phyloP scores from a whole-genome alignment of 2,797 vertebrate species.

The Rhadinocentrus ornatus region DNA sequence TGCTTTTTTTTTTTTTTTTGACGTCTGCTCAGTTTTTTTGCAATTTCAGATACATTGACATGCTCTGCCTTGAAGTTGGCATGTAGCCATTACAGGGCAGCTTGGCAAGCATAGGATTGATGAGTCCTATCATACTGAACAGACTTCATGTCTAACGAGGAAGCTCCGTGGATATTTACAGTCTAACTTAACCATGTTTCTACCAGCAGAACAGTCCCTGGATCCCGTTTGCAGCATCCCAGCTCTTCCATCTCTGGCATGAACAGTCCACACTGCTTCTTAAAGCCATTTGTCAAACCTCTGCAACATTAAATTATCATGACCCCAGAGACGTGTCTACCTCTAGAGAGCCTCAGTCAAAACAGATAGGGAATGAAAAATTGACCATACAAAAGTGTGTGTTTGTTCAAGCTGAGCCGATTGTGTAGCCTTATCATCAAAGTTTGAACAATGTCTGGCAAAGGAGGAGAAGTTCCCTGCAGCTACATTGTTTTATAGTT shows the following conservation, averaged over 20 bases:
- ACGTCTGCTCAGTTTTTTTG: conserved; percentile 22
- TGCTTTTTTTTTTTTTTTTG: conserved; percentile 27
- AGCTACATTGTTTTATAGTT: conserved; percentile 31
- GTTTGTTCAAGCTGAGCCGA: conserved; percentile 49
- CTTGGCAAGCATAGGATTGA: conserved; percentile 59
- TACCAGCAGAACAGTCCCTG: conserved; percentile 58
- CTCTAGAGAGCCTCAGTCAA: conserved; percentile 48
- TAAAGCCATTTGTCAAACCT: conserved; percentile 76
- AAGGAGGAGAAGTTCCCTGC: conserved; percentile 29
- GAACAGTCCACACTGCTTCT: conserved; percentile 54
- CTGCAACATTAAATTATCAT: conserved; percentile 75
- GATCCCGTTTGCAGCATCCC: conserved; percentile 51
- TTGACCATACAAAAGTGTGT: conserved; percentile 49
- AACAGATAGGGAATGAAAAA: conserved; percentile 69
- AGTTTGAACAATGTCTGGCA: conserved; percentile 40
- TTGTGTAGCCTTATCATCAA: conserved; percentile 49
- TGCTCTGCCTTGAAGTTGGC: conserved; percentile 25
- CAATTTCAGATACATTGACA: conserved; percentile 32
- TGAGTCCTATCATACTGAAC: conserved; percentile 64
- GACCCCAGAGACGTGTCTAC: conserved; percentile 66
- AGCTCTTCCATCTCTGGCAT: conserved; percentile 50
- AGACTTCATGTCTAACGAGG: conserved; percentile 77
- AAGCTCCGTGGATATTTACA: conserved; percentile 68
- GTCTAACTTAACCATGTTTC: conserved; percentile 71
- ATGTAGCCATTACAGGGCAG: conserved; percentile 36